These are phyloP conservation scores for Lamellibrachia columna DNA, from an alignment of 2,888 invertebrate species.

Conservation along the genomic window DNA sequence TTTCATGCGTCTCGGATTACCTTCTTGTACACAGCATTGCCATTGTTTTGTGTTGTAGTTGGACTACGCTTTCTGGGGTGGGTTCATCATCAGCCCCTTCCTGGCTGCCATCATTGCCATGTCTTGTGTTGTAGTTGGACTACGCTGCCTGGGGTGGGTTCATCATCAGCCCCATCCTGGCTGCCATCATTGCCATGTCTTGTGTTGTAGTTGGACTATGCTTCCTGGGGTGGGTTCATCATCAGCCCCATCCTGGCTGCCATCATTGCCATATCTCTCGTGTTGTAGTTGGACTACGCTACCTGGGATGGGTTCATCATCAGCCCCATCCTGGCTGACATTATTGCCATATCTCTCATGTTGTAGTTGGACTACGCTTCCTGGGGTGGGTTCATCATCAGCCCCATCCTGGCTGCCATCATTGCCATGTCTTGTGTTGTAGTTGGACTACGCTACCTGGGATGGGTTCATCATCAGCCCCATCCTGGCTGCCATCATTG, in stretches of 20 bases:
- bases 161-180: slow-evolving; percentile 35
- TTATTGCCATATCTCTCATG: too few relatives aligned
- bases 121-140: slow-evolving; percentile 27
- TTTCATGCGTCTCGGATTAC: too few relatives aligned
- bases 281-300: slow-evolving; percentile 29
- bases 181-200: slow-evolving; percentile 35
- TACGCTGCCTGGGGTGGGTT: slow-evolving; percentile 36
- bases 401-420: slow-evolving; percentile 34
- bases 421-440: background rate
- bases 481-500: slow-evolving; percentile 36
- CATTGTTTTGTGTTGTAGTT: too few relatives aligned
- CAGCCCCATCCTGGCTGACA: too few relatives aligned
- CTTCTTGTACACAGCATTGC: too few relatives aligned
- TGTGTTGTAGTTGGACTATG: slow-evolving; percentile 29
- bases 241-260: slow-evolving; percentile 36
- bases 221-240: slow-evolving; percentile 37
- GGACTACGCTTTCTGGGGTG: too few relatives aligned
- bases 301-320: slow-evolving; percentile 38
- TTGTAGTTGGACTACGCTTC: slow-evolving; percentile 29
- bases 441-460: slow-evolving; percentile 33
- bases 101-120: too few relatives aligned
- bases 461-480: slow-evolving; percentile 38
- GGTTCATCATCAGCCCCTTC: too few relatives aligned
- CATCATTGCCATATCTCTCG: background rate
- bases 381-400: slow-evolving; percentile 38